Evolutionary conservation across 2,888 invertebrate species (phyloP).

Genomic region (Dolichopus griseipennis): DNA sequence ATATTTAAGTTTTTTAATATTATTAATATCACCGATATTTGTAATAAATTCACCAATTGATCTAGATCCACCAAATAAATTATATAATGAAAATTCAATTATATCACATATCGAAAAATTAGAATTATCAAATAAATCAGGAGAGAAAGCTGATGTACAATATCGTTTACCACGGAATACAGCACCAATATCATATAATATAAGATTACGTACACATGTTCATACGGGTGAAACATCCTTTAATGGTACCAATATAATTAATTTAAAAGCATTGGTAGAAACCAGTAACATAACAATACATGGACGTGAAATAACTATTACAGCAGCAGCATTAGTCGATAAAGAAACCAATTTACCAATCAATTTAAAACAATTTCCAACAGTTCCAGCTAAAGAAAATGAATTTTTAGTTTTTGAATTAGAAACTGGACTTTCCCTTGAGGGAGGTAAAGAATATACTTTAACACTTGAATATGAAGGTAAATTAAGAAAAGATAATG

Average conservation of each 20-base stretch:
- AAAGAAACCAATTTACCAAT: neutral
- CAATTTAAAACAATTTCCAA: neutral
- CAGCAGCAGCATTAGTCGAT: neutral
- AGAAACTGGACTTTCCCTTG: neutral
- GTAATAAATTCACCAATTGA: neutral
- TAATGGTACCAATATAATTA: conserved; percentile 30
- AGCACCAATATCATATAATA: conserved; percentile 47
- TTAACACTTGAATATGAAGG: conserved; percentile 51
- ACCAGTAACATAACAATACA: conserved; percentile 31
- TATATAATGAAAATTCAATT: neutral
- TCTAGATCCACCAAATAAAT: neutral
- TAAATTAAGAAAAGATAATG: conserved; percentile 51
- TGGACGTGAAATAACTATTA: conserved; percentile 25
- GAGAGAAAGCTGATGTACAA: neutral
- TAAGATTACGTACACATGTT: conserved; percentile 31
- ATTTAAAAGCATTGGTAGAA: conserved; percentile 23
- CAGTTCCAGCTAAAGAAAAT: neutral
- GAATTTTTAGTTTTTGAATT: neutral
- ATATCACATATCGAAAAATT: neutral
- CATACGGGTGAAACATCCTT: conserved; percentile 29
- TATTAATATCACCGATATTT: too few relatives aligned
- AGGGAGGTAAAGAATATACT: conserved; percentile 33
- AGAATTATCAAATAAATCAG: neutral
- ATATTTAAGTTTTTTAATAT: too few relatives aligned
- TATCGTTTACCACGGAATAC: conserved; percentile 49